Base-by-base conservation (phyloP, 1,140 invertebrate species). In the Zaprionus capensis region DNA sequence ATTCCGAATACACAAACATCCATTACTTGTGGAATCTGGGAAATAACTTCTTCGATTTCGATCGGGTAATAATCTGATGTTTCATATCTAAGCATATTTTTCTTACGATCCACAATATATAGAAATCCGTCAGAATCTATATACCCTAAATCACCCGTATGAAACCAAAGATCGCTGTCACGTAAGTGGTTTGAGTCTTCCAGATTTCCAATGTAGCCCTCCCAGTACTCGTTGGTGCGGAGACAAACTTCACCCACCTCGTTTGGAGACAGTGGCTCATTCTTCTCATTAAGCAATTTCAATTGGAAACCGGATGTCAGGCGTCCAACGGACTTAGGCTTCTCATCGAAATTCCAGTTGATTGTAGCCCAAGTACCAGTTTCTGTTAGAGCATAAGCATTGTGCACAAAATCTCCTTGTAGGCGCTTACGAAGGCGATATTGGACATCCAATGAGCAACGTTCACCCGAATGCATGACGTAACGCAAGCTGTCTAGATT, bases 11-110 rank as follows among this genome's bases (percentile, higher is more conserved):
- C 78, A 58, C 74, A 78, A 24, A 73, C 80, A 38, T 72, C 73
- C 14, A 55, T 56, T 2, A 85, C 61, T 31, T 55, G 68, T 0
- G 74, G 71, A 17, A 79, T 71, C 17, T 62, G n/a, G 4, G 20
- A 15, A 6, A 85, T 57, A 31, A 71, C 26, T 6, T 62, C 38
- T 58, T 86, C 80, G 26, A 86, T 58, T 41, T 82, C 74, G 11
- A 62, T 70, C 36, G 82, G 69, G 12, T 66, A 75, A 44, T 88
- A 90, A n/a, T 88, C 82, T 26, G 68, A 71, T 7, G 78, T 74
- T 7, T 63, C 49, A 84, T 95, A 96, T 91, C 97, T 97, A 61
- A 97, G 95, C 34, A 97, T 93, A 88, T 96, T 95, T 71, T 96
- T 97, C 6, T 96, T 78, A 41, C 96, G 92, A 70, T 96, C 96